Evolutionary conservation across 2,797 vertebrate genomes (phyloP), one percentile per base, ranked within the genome.

Genomic region (Sebastes reedi): DNA sequence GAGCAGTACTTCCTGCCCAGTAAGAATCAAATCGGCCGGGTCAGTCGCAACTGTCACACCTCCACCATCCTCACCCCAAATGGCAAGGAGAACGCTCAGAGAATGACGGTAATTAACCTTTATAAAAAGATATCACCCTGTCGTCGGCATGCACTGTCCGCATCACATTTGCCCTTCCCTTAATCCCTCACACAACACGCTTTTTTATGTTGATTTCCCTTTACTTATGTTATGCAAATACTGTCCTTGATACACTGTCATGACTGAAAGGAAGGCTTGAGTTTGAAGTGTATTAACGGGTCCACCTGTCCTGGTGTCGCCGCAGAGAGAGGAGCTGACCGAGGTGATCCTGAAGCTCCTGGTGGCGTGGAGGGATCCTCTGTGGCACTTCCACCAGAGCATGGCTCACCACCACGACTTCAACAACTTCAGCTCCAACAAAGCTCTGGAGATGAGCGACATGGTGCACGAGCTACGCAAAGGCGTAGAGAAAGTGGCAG

Each of bases 11-110:
- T 95, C 76, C 89, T 95, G 61, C 91, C 96, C 58, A 95, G 92
- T 65, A 95, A 91, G 82, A 97, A 96, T 74, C 93, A 95, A 46
- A 88, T 96, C n/a, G 92, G 95, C 75, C 95, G 90, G 82, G 82
- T 92, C 39, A 79, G 87, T 82, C 94, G 92, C 60, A 96, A 90
- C 88, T 97, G 96, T 87, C 96, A 96, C 88, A 97, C 96, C 2
- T 95, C 96, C 32, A 90, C 84, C 79, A 96, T 97, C 89, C 77
- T 92, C 18, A 97, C 96, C 34, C 96, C 96, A 32, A 96, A 95
- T 10, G 95, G 95, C 85, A 97, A 97, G 72, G 96, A 96, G 72
- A 96, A 96, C 1, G 95, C 95, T 67, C 96, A 97, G 80, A 96
- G 95, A 76, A 94, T 96, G 82, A 93, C 95, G 72, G 96, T 97